A percentile compares a stretch with the other conserved stretches of the same genome.
Evolutionary conservation across 2,797 vertebrate species (phyloP).

Genomic region (Gallinago nigripennis): DNA sequence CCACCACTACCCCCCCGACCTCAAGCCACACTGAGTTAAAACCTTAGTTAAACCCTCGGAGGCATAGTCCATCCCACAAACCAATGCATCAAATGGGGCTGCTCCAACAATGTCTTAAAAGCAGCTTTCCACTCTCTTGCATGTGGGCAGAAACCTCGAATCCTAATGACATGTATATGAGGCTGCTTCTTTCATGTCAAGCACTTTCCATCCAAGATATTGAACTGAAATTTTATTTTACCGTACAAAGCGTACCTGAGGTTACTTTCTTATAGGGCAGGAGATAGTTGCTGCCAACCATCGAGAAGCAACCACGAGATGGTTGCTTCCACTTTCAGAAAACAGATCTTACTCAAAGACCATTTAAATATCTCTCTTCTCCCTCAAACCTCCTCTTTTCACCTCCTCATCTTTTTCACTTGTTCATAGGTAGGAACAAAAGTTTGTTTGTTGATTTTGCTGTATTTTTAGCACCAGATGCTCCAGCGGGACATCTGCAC

Average conservation of each 20-base stretch:
- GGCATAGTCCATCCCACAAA: neutral
- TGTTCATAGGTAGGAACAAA: neutral
- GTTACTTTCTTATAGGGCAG: neutral
- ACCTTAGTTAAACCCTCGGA: neutral
- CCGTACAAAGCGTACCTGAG: neutral
- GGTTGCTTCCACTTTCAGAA: neutral
- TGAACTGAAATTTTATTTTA: neutral
- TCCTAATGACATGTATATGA: neutral
- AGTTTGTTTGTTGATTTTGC: neutral
- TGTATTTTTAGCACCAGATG: neutral
- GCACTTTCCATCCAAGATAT: neutral
- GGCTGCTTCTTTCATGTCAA: neutral
- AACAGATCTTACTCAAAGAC: neutral
- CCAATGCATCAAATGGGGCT: neutral
- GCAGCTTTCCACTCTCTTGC: conserved; percentile 10
- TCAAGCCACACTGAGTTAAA: neutral
- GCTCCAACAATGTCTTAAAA: neutral
- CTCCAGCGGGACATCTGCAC: neutral
- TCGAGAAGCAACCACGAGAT: neutral
- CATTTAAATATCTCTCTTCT: neutral
- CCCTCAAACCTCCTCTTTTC: neutral
- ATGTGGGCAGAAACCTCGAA: neutral
- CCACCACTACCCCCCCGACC: neutral
- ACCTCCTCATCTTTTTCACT: neutral
- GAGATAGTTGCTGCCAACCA: neutral